Conservation (phyloP, 2,888 invertebrate species). For the Cheilosia grossa region DNA sequence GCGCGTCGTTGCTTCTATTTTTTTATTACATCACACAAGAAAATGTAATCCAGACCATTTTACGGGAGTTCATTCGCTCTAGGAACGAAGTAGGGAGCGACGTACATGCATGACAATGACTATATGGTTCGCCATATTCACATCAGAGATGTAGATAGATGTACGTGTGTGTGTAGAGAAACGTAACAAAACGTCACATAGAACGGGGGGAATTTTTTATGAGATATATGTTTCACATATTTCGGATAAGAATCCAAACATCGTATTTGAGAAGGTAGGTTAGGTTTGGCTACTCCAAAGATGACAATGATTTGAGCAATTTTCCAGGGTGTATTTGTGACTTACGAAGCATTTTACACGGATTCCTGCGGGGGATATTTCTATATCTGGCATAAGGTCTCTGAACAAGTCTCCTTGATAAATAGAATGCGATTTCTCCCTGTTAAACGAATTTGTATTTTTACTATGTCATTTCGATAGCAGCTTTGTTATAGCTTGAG, state of each 20-base stretch:
- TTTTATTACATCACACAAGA: slow-evolving; percentile 36
- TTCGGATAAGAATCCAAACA: not conserved
- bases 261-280: not conserved
- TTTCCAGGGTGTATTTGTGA: not conserved
- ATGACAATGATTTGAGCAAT: slow-evolving; percentile 1
- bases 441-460: too few relatives aligned
- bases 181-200: slow-evolving; percentile 23
- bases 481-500: too few relatives aligned
- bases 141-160: not conserved
- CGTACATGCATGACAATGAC: slow-evolving; percentile 4
- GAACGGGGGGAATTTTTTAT: not conserved
- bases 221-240: slow-evolving; percentile 5
- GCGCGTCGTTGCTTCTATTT: slow-evolving; percentile 12
- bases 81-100: slow-evolving; percentile 9
- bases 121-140: slow-evolving; percentile 29
- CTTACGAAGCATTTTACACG: not conserved
- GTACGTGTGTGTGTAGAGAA: not conserved
- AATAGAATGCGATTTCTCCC: not conserved
- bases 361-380: not conserved
- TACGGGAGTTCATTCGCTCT: slow-evolving; percentile 55
- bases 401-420: not conserved
- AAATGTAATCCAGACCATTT: slow-evolving; percentile 47
- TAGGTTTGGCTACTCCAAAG: not conserved
- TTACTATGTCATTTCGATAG: too few relatives aligned
- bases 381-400: not conserved